Evolutionary conservation across 2,113 vertebrate species (phyloP).

Genomic region (Petrocephalus microphthalmus): DNA sequence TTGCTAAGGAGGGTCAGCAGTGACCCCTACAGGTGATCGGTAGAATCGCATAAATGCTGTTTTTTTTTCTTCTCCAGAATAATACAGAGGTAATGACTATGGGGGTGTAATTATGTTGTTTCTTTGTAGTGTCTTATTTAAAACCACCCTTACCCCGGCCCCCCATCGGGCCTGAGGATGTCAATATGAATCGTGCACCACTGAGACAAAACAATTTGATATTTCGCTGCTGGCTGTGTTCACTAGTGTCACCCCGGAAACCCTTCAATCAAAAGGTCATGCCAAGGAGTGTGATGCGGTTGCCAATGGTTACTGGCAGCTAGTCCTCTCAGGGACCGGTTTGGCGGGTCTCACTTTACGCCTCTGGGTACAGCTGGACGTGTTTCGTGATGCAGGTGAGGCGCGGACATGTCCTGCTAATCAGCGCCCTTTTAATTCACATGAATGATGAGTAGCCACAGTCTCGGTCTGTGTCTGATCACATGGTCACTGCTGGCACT

Average conservation of each 20-base stretch:
- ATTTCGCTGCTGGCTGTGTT: neutral
- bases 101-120: neutral
- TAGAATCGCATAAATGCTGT: neutral
- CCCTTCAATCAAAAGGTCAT: neutral
- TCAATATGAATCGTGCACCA: neutral
- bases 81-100: neutral
- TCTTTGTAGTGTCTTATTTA: neutral
- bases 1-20: conserved; percentile 21
- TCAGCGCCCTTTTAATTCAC: neutral
- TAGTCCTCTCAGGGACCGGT: neutral
- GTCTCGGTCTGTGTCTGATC: neutral
- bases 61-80: neutral
- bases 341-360: neutral
- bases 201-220: neutral
- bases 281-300: neutral
- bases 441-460: neutral
- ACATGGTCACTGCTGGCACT: neutral
- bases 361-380: neutral
- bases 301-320: neutral
- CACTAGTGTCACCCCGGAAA: neutral
- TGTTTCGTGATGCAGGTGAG: neutral
- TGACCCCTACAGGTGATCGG: conserved; percentile 25
- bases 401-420: conserved; percentile 8
- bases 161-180: neutral
- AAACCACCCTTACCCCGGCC: neutral